Conservation (phyloP, 2,113 vertebrate genomes). For the Pseudonaja textilis region DNA sequence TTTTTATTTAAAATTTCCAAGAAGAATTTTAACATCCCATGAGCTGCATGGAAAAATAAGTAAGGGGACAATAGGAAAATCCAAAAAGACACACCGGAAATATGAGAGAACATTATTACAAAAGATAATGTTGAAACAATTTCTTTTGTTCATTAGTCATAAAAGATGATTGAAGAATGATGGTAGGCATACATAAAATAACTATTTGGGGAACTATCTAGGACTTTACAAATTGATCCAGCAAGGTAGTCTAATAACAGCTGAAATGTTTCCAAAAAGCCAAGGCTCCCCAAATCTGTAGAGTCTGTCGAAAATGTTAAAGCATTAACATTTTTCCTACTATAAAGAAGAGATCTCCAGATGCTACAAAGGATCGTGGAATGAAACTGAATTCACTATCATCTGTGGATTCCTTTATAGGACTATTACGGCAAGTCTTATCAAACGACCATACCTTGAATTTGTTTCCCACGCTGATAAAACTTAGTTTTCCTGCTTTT, state of each 20-base stretch:
- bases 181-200: background rate
- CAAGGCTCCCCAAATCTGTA: background rate
- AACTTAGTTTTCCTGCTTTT: constrained; percentile 94
- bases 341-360: background rate
- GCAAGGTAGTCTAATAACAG: background rate
- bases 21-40: background rate
- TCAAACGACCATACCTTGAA: constrained; percentile 83
- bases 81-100: background rate
- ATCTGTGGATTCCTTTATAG: background rate
- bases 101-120: background rate
- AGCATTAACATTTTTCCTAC: background rate
- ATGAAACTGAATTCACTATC: constrained; percentile 1
- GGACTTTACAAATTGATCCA: background rate
- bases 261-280: background rate
- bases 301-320: background rate
- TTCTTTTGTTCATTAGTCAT: no score
- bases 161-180: background rate
- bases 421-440: background rate
- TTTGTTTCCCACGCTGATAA: constrained; percentile 98
- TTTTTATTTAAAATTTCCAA: background rate
- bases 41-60: background rate
- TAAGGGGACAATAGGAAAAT: background rate
- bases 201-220: background rate
- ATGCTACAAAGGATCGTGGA: background rate
- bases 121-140: background rate